Base-by-base conservation (phyloP, 1,140 invertebrate genomes). In the Drosophila hydei region DNA sequence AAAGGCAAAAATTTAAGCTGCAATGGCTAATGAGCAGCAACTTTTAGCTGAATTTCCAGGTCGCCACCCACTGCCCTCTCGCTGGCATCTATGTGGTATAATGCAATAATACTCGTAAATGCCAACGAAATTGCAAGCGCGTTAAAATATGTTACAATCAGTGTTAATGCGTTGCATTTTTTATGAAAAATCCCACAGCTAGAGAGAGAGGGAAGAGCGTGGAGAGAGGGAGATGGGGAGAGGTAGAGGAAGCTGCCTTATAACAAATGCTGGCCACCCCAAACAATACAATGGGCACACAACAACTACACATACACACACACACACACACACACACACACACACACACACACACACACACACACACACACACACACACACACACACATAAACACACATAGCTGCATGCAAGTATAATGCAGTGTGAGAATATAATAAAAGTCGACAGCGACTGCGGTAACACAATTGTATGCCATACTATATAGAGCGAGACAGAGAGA, bases 61-160 rank as follows among this genome's bases (percentile, higher is more conserved):
- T 42, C 38, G 38, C 16, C 42, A 27, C 8, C 11, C 18, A 30
- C 30, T 8, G 4, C 30, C 36, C 25, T 11, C 5, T 19, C 4
- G 25, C 18, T 47, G 6, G 12, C 25, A 25, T 9, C 25, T 21
- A 18, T 16, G 27, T 21, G 18, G 30, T 33, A 11, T 12, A 60
- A 23, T 63, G 51, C 21, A 74, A 74, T 19, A 70, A 71, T 63
- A 55, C 33, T 70, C 59, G 38, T 68, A 68, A 72, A 61, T 62
- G 69, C 50, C 54, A 72, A 56, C 51, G 42, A 64, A 73, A 68
- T 69, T 60, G 59, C 60, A 33, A 63, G 55, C 51, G 80, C 72
- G 55, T 63, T 79, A 76, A 84, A 84, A 85, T 85, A 77, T 81
- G 83, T 81, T 88, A 75, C 81, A 87, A 87, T 87, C 81, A 78